Evolutionary conservation across 2,113 vertebrate genomes (phyloP), one percentile per base, ranked within the genome.

Genomic region (Nansenia antarctica): DNA sequence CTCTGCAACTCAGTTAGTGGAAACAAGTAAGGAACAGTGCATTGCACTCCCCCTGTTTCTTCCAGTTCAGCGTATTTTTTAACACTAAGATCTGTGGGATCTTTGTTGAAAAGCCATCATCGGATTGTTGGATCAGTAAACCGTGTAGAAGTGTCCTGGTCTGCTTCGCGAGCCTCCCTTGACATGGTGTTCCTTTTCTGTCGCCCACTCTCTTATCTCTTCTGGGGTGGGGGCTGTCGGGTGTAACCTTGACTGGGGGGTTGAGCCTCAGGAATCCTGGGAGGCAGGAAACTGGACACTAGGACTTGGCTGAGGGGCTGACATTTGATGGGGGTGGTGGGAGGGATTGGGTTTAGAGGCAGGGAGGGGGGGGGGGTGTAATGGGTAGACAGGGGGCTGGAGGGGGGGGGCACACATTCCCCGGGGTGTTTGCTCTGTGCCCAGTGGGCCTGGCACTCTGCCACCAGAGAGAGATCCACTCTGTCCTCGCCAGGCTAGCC

Each of bases 251-350:
- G 74, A 81, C 80, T 77, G 82, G 77, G 83, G 85, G 78, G 80
- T 71, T 81, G 80, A 83, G 79, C 70, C 71, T n/a, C 77, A 85
- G 83, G 86, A 90, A 90, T 91, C 73, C 83, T 79, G 84, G 80
- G 74, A 80, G 78, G 78, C 66, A 83, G 78, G 88, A 88, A 90
- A 92, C 85, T 73, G 81, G 87, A 91, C 85, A 85, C 89, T 76
- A 62, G 59, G 45, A 20, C 74, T 81, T 86, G 83, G 86, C 76
- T 64, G 74, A 76, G 67, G 71, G 76, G 70, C 72, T 84, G 87
- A 88, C 81, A 87, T 90, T 82, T 84, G 90, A 91, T 86, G 84
- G 84, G 30, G 9, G 57, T 30, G 15, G 18, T 12, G 18, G 63
- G 37, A n/a, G 75, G 58, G 67, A 74, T 71, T 73, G n/a, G n/a